These are phyloP conservation scores for Drosophila ficusphila DNA, from an alignment of 1,140 invertebrate genomes.

Conservation along the genomic window DNA sequence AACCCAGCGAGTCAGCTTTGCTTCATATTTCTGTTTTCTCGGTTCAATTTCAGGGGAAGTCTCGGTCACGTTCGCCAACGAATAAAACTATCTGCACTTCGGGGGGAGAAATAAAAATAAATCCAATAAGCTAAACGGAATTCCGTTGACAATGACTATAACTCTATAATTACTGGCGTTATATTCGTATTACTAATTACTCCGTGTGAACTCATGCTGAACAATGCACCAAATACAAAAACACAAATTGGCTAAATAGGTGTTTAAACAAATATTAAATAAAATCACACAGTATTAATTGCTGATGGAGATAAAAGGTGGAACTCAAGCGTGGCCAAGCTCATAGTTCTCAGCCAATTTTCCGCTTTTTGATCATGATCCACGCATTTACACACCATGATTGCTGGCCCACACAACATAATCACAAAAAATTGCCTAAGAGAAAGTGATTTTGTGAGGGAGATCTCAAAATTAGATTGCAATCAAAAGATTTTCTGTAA, in stretches of 20 bases:
- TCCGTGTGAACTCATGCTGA: background rate
- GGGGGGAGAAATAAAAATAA: constrained; percentile 6
- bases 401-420: background rate
- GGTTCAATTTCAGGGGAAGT: constrained; percentile 5
- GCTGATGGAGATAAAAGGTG: background rate
- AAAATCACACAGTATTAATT: background rate
- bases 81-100: constrained; percentile 7
- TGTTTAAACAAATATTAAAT: background rate
- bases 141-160: background rate
- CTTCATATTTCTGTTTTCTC: background rate
- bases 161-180: background rate
- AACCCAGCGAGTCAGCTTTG: background rate
- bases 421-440: background rate
- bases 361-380: background rate
- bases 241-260: background rate
- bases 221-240: background rate
- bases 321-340: background rate
- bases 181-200: background rate
- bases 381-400: background rate
- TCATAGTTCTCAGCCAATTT: background rate
- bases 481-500: too few species aligned
- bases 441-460: background rate
- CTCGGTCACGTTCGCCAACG: constrained; percentile 17
- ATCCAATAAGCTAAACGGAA: constrained; percentile 10
- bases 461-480: too few species aligned